Evolutionary conservation across 2,888 invertebrate genomes (phyloP), one percentile per base, ranked within the genome.

Genomic region (Aspidiotus destructor): DNA sequence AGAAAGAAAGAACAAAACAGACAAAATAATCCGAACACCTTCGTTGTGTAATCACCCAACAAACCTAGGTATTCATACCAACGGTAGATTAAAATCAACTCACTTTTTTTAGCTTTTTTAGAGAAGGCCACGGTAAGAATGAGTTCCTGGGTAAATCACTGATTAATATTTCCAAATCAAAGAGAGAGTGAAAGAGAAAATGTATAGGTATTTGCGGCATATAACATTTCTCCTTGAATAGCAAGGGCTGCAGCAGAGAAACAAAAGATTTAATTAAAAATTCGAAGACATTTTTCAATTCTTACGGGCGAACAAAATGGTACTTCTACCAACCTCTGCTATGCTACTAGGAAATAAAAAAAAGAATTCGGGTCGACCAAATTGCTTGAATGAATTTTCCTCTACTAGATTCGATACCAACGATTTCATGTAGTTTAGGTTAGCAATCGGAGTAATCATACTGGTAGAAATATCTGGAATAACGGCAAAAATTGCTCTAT

Each of bases 101-200:
- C 5, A 13, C 13, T 5, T n/a, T 52, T 52, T 52, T 1, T 11
- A 13, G 52, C 5, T 52, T 13, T 13, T 13, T 52, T 5, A n/a
- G n/a, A 1, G 52, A 52, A 3, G n/a, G 52, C 52, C 52, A 13
- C 52, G 11, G 13, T n/a, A 11, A 13, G 11, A n/a, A n/a, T n/a
- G n/a, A 52, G n/a, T 52, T 52, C n/a, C 52, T 52, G n/a, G 52
- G 52, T 11, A 52, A 11, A 52, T n/a, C 52, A 52, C n/a, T 52
- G 11, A 13, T n/a, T 13, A n/a, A 11, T 13, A n/a, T 11, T 52
- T 52, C 52, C 11, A 11, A 1, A 52, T 52, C 11, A 52, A 52
- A n/a, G 5, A 52, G 11, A 13, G 52, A 52, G 5, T 52, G 52
- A 5, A 52, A 52, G 52, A n/a, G n/a, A 52, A 13, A 52, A 52